Conservation (phyloP, 2,888 invertebrate species). For the Parnassius mnemosyne region DNA sequence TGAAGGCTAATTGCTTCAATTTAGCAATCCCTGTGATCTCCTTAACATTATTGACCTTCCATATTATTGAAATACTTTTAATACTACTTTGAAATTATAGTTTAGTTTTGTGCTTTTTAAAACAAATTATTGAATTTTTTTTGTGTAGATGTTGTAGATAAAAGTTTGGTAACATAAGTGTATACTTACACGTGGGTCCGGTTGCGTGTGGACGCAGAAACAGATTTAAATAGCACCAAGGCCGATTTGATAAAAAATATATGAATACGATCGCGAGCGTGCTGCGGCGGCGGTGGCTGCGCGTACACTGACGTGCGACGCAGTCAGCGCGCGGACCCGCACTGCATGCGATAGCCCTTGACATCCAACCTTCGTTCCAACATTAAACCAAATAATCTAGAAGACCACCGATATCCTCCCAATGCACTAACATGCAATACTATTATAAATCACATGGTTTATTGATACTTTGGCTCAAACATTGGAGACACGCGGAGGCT, state of each 20-base stretch:
- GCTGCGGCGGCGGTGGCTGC: constrained; percentile 30
- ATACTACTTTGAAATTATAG: too few species aligned
- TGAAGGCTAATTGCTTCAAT: background rate
- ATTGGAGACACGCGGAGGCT: constrained; percentile 34
- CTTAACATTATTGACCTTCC: too few species aligned
- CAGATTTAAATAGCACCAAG: constrained; percentile 61
- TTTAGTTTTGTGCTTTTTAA: too few species aligned
- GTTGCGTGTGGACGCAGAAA: constrained; percentile 33
- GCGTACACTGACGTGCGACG: constrained; percentile 25
- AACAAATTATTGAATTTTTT: too few species aligned
- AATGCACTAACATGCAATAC: background rate
- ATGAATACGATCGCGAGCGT: constrained; percentile 21
- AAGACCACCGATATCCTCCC: background rate
- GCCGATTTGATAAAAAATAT: constrained; percentile 43
- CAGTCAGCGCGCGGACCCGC: constrained; percentile 15
- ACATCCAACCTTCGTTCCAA: constrained; percentile 16
- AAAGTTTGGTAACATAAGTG: constrained; percentile 23
- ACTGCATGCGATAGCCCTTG: constrained; percentile 27
- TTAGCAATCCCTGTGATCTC: too few species aligned
- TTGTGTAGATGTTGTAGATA: background rate
- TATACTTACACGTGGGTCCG: constrained; percentile 54
- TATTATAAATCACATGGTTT: background rate
- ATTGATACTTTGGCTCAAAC: constrained; percentile 3
- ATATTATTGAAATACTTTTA: too few species aligned
- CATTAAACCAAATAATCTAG: background rate